Base-by-base conservation (phyloP, 2,797 vertebrate species). In the Borostomias antarcticus region DNA sequence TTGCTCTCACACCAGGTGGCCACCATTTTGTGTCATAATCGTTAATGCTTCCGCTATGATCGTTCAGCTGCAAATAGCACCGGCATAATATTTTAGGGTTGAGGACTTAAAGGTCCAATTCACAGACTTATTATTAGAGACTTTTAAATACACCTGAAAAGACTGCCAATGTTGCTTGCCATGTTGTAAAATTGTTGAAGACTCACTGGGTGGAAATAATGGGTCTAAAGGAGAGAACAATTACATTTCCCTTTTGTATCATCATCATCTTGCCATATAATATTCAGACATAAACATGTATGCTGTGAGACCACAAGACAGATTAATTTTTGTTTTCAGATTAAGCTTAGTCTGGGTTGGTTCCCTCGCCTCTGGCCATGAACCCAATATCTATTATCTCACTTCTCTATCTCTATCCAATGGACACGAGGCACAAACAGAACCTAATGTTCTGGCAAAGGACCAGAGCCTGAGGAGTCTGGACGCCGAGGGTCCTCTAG, bases 341-440 rank as follows among this genome's bases (percentile, higher is more conserved):
- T 78, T 71, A 51, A 51, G 77, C 7, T 33, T 21, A 45, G 70
- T 45, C 64, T 56, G 56, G 75, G 64, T 81, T 77, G 62, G 68
- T 78, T 72, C 74, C 71, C 43, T 9, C 63, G 66, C 74, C 72
- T 48, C 52, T 64, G 54, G 79, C 75, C 68, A 37, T 71, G 74
- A 79, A 69, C 70, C 73, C 75, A n/a, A 66, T 74, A 70, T 64
- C 70, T 64, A 25, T 59, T 59, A 59, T 23, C 26, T 43, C n/a
- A 6, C n/a, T 37, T 26, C 57, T 69, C 72, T 51, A 74, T 76
- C 69, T 74, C 72, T 50, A 69, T 80, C 80, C 80, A 83, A 82
- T 77, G 75, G 82, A 76, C 78, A 70, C 70, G 66, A 59, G 30
- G 8, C 25, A 53, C 69, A 64, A 37, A 70, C 63, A 2, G 3